These are phyloP conservation scores for Panthera uncia DNA, from an alignment of 2,113 vertebrate species.

Conservation along the genomic window DNA sequence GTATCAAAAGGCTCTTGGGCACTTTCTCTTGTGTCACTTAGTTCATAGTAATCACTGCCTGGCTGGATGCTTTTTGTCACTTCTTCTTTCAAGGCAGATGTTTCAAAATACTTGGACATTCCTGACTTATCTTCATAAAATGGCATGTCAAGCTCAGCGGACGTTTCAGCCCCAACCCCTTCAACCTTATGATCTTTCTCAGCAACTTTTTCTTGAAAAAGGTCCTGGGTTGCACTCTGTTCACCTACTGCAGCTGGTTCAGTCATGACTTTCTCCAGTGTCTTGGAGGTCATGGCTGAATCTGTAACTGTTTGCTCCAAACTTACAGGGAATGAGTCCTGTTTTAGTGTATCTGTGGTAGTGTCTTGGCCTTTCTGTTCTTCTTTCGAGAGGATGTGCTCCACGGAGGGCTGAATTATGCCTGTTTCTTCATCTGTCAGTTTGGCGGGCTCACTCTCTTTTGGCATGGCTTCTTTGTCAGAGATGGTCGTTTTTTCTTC, in stretches of 20 bases:
- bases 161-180: conserved; percentile 12
- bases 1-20: conserved; percentile 77
- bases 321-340: conserved; percentile 59
- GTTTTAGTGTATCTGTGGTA: conserved; percentile 47
- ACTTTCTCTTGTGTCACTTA: conserved; percentile 91
- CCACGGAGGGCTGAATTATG: conserved; percentile 36
- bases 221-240: conserved; percentile 68
- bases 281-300: conserved; percentile 28
- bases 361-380: conserved; percentile 51
- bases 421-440: conserved; percentile 67
- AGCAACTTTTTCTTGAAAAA: conserved; percentile 74
- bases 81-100: conserved; percentile 92
- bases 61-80: conserved; percentile 82
- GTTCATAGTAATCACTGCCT: conserved; percentile 96
- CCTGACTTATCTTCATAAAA: conserved; percentile 92
- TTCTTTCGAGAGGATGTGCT: conserved; percentile 64
- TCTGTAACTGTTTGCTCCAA: conserved; percentile 63
- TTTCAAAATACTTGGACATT: conserved; percentile 99
- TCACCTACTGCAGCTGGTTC: conserved; percentile 62
- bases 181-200: conserved; percentile 69
- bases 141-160: conserved; percentile 73
- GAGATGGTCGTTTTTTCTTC: conserved; percentile 69
- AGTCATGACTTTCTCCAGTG: conserved; percentile 54
- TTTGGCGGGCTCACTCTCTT: conserved; percentile 66
- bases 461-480: conserved; percentile 65